Percentiles rank a stretch among this genome's conserved stretches.
Conservation (phyloP, 2,888 invertebrate species). For the Oscheius sp. region DNA sequence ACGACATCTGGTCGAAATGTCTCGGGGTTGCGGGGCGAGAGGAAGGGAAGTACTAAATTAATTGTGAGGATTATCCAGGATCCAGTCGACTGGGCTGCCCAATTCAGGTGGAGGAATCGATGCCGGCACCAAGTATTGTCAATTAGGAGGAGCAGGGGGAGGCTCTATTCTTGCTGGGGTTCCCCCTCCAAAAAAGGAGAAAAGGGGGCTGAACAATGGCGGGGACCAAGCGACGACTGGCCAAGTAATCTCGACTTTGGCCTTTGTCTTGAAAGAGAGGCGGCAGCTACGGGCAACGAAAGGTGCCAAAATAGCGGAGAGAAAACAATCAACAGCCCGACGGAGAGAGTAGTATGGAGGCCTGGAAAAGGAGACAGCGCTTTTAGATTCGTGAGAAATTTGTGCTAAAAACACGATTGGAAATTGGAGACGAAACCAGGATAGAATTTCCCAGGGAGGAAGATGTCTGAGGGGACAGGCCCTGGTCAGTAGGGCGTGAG, state of each 20-base stretch:
- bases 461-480: background rate
- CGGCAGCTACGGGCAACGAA: background rate
- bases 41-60: too few species aligned
- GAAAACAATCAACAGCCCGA: too few species aligned
- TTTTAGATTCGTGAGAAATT: constrained; percentile 1
- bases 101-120: constrained; percentile 4
- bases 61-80: background rate
- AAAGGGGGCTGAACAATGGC: background rate
- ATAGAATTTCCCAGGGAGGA: constrained; percentile 8
- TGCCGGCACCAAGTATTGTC: background rate
- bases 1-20: too few species aligned
- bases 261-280: background rate
- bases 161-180: background rate
- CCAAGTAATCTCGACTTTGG: too few species aligned
- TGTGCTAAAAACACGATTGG: constrained; percentile 14
- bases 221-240: background rate
- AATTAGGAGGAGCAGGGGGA: too few species aligned
- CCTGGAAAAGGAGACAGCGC: too few species aligned
- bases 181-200: background rate
- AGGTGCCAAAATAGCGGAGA: too few species aligned
- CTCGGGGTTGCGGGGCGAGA: too few species aligned
- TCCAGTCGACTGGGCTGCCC: constrained; percentile 6
- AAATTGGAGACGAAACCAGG: background rate
- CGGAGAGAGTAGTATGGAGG: background rate
- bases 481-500: too few species aligned